These are phyloP conservation scores for Typhlichthys subterraneus DNA, from an alignment of 2,797 vertebrate species.

Conservation along the genomic window DNA sequence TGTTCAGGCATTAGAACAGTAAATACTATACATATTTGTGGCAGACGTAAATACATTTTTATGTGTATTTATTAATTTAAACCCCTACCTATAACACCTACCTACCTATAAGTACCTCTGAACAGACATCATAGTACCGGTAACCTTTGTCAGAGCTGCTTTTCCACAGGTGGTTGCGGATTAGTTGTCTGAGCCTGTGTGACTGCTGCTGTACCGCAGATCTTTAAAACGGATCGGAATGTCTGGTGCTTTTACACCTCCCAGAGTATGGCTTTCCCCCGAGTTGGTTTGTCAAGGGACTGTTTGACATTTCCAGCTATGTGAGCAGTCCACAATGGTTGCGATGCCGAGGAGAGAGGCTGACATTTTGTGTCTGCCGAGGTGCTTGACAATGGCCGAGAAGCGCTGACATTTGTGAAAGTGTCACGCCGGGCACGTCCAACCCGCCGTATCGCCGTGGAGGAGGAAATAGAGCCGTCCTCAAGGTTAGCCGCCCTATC, in stretches of 20 bases:
- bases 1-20: too few relatives aligned
- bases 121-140: background rate
- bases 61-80: too few relatives aligned
- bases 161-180: background rate
- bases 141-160: background rate
- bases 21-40: too few relatives aligned
- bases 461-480: conserved; percentile 34
- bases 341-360: conserved; percentile 58
- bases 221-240: conserved; percentile 29
- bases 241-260: conserved; percentile 32
- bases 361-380: conserved; percentile 70
- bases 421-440: conserved; percentile 44
- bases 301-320: conserved; percentile 73
- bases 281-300: conserved; percentile 47
- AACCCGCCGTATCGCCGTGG: conserved; percentile 43
- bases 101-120: too few relatives aligned
- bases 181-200: background rate
- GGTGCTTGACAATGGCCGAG: conserved; percentile 57
- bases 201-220: conserved; percentile 8
- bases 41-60: too few relatives aligned
- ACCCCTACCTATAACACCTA: too few relatives aligned
- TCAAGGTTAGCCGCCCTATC: conserved; percentile 38
- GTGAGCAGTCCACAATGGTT: conserved; percentile 62
- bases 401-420: conserved; percentile 75
- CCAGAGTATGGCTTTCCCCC: conserved; percentile 32